Conservation (phyloP, 2,888 invertebrate genomes). For the Platycnemis pennipes region DNA sequence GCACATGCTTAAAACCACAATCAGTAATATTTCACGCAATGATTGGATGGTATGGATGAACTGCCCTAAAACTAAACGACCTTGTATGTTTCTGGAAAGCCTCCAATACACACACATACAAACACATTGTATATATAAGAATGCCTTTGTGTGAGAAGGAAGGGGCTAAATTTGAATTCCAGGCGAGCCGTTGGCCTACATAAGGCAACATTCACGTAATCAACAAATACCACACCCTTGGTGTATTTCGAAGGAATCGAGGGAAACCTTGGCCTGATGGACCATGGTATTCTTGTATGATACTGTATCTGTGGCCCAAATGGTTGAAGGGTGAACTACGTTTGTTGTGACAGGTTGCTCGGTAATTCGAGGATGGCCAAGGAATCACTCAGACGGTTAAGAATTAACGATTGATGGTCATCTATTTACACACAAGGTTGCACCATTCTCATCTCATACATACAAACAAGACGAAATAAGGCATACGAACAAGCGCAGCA, state of each 20-base stretch:
- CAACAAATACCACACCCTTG: conserved; percentile 13
- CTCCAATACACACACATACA: conserved; percentile 33
- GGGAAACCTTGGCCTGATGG: neutral
- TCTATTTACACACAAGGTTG: too few species aligned
- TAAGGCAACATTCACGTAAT: conserved; percentile 42
- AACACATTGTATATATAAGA: too few species aligned
- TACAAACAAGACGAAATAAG: too few species aligned
- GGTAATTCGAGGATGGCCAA: too few species aligned
- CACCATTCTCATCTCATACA: too few species aligned
- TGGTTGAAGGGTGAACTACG: too few species aligned
- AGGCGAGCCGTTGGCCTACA: conserved; percentile 53
- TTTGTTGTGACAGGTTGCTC: too few species aligned
- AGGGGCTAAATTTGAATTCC: conserved; percentile 62
- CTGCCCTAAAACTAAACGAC: conserved; percentile 20
- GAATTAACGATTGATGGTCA: too few species aligned
- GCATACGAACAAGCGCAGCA: too few species aligned
- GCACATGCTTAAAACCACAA: neutral
- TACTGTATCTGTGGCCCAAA: neutral
- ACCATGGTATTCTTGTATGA: neutral
- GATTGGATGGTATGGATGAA: conserved; percentile 29
- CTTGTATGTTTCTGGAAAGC: conserved; percentile 54
- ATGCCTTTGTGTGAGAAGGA: conserved; percentile 34
- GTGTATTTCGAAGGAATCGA: neutral
- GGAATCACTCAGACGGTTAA: too few species aligned
- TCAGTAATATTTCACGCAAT: neutral